These are phyloP conservation scores for Timema cristinae DNA, from an alignment of 2,888 invertebrate species.

Conservation along the genomic window DNA sequence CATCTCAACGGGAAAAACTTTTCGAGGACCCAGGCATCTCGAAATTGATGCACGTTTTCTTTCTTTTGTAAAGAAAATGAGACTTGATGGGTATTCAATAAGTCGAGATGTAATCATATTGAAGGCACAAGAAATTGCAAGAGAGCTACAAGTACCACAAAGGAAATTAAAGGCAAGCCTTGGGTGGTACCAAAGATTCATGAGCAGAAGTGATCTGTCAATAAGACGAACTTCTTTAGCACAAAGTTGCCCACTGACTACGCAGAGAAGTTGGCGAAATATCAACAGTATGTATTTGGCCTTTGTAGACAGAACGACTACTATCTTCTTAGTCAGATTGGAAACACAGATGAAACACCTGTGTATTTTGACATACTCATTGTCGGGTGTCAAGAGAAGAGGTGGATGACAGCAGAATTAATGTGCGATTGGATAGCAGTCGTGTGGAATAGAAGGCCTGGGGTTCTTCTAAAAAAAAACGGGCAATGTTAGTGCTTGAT, in stretches of 20 bases:
- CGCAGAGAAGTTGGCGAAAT: constrained; percentile 21
- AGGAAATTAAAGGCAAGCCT: too few species aligned
- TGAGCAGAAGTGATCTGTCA: constrained; percentile 1
- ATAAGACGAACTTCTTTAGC: not conserved
- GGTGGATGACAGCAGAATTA: constrained; percentile 29
- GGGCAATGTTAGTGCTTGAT: constrained; percentile 25
- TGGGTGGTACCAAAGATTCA: not conserved
- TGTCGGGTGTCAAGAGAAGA: constrained; percentile 28
- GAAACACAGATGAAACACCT: constrained; percentile 22
- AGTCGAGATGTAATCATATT: too few species aligned
- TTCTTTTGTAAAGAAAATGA: too few species aligned
- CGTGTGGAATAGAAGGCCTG: constrained; percentile 28
- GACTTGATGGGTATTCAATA: too few species aligned
- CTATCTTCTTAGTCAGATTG: constrained; percentile 19
- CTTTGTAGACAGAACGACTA: constrained; percentile 8
- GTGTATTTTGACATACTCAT: constrained; percentile 23
- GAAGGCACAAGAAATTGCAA: too few species aligned
- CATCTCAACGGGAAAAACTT: too few species aligned
- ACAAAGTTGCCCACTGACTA: constrained; percentile 12
- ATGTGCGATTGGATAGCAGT: constrained; percentile 29
- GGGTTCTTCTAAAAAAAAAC: constrained; percentile 24
- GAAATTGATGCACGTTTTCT: too few species aligned
- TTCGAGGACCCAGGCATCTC: too few species aligned
- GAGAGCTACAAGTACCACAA: too few species aligned
- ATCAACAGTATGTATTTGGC: constrained; percentile 19